Base-by-base conservation (phyloP, 2,797 vertebrate genomes). In the Cyclura pinguis region DNA sequence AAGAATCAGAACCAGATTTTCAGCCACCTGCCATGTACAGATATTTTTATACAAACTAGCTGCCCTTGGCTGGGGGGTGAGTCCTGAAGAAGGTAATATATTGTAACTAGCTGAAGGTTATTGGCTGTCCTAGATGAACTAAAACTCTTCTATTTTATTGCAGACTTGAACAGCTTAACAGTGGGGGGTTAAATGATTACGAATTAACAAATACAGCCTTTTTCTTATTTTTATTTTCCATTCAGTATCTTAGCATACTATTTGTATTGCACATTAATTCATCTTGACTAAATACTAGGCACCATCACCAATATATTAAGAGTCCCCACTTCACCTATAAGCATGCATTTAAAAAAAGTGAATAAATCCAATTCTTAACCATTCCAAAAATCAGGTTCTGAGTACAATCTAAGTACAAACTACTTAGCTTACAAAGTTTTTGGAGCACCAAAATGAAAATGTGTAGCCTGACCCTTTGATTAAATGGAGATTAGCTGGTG, bases 371-470 rank as follows among this genome's bases (percentile, higher is more conserved):
- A 64, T 10, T 4, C 29, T 67, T 78, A 67, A 52, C n/a, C 82
- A 77, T 84, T 78, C n/a, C 55, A 77, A 47, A 47, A 50, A 27
- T 9, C 27, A 50, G 18, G 77, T 78, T 50, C 22, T 50, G 27
- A 78, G 22, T 78, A 62, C 57, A 77, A 32, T 10, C 18, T 77
- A 86, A 29, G 9, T 74, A 82, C 78, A 81, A 76, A 76, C 42
- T 69, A 69, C 29, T 32, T 69, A 32, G 8, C 67, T 69, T 69
- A 29, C 22, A 32, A 69, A 13, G 50, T 72, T 35, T 72, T 22
- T 80, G 69, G 50, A 81, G 69, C 67, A 81, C 67, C 89, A 90
- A 82, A 50, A 64, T 81, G 22, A 86, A 81, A 86, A 90, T 27
- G 35, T 42, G 52, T n/a, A 73, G 32, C 16, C 55, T 76, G 29